These are phyloP conservation scores for Mythimna impura DNA, from an alignment of 2,888 invertebrate genomes.

Conservation along the genomic window DNA sequence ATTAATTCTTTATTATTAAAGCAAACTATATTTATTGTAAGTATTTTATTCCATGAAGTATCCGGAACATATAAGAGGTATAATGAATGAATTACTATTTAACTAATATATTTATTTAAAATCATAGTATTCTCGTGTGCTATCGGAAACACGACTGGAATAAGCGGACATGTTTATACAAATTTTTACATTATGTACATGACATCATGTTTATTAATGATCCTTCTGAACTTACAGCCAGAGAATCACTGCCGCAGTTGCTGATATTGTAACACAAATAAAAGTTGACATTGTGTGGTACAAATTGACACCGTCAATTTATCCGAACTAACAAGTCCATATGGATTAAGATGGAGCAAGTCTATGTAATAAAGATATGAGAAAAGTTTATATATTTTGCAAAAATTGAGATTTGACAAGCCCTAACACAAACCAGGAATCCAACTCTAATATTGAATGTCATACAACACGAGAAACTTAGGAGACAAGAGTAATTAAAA, in stretches of 20 bases:
- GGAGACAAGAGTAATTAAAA: constrained; percentile 20
- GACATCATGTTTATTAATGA: constrained; percentile 39
- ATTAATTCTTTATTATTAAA: neutral
- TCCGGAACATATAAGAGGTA: neutral
- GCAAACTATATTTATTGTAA: neutral
- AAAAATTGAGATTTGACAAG: too few species aligned
- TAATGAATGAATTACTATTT: neutral
- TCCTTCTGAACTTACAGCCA: constrained; percentile 2
- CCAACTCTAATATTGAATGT: too few species aligned
- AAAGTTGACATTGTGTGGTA: neutral
- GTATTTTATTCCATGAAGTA: neutral
- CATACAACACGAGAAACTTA: neutral
- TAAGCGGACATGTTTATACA: constrained; percentile 27
- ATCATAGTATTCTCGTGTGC: constrained; percentile 5
- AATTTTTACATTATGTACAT: constrained; percentile 25
- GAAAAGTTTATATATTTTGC: too few species aligned
- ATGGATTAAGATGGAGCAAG: too few species aligned
- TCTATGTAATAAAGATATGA: too few species aligned
- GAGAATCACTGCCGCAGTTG: neutral
- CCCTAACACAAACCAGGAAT: too few species aligned
- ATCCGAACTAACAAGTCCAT: too few species aligned
- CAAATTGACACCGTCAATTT: neutral
- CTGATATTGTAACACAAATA: neutral
- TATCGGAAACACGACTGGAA: constrained; percentile 26
- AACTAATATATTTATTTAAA: constrained; percentile 25